Evolutionary conservation across 2,797 vertebrate species (phyloP), one percentile per base, ranked within the genome.

Genomic region (Chiroxiphia lanceolata): DNA sequence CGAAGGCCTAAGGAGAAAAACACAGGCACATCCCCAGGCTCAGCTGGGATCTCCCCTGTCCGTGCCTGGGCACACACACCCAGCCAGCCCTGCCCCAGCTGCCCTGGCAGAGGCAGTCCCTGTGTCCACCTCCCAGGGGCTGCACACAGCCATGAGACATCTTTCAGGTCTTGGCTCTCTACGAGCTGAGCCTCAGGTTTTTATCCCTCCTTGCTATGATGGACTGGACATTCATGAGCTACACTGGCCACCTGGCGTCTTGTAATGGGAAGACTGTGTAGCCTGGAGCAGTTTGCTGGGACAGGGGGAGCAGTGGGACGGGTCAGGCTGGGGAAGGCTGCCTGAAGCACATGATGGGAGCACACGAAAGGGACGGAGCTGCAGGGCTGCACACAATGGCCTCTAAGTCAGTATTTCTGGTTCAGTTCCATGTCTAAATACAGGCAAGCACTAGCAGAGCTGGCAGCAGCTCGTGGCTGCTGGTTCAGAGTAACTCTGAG

Each of bases 1-100:
- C 90, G 27, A 99, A 98, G 33, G 98, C 98, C 99, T 99, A 87
- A 40, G 92, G 69, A 87, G 53, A 83, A 29, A 97, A 88, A 75
- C 38, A 83, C 8, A 87, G 71, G 71, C n/a, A 88, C 8, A 29
- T 21, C 8, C 16, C 45, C 36, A 31, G 34, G 77, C n/a, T 42
- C 26, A 42, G 85, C 12, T 11, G n/a, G 27, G 51, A 47, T 36
- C 34, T 45, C 18, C 27, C 38, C 17, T 21, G 47, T 14, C 2
- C 0, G 7, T 51, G 42, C 23, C 48, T 6, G 22, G 36, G 34
- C 29, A 12, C 16, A 11, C 4, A 14, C 34, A 31, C 18, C 15
- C 67, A 50, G 33, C 12, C 71, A 68, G n/a, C 21, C 68, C 14
- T 0, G 0, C 4, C 45, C 60, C 36, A 29, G 19, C 56, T 36